Base-by-base conservation (phyloP, 30 jellyfish, hydroid and myxozoan genomes). In the Aurelia aurita complex sp. Pacific region DNA sequence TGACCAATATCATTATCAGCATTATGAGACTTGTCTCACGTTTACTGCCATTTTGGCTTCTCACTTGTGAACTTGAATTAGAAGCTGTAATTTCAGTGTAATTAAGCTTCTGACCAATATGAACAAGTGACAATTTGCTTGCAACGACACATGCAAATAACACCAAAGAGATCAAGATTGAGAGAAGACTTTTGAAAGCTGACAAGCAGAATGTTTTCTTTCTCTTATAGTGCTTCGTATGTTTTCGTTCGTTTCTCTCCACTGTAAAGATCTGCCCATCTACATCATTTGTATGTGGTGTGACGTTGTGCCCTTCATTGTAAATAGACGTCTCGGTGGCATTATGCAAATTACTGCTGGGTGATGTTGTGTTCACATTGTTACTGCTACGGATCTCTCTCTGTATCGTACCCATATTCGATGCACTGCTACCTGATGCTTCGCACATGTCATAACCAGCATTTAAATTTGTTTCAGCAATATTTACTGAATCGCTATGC, bases 51-150 rank as follows among this genome's bases (percentile, higher is more conserved):
- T 69, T 68, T 16, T 68, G 52, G 29, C 32, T 32, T 51, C 13
- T 6, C 62, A 13, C 72, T 57, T 18, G 62, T 4, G 77, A 12
- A 29, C 53, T 12, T 16, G 73, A 23, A 17, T 35, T 86, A 33
- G 52, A 51, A 32, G 73, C 63, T 11, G 60, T 66, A n/a, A 38
- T 17, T 6, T 38, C 73, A 10, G 84, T 65, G 88, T 67, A 76
- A 18, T 51, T 63, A 32, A 69, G 79, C 73, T 54, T 65, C 55
- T 79, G 89, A 17, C 97, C 97, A 19, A 92, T 88, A 80, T 82
- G 81, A 33, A 92, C 90, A 43, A 92, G 88, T 1, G 98, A 74
- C 35, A 92, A 55, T 55, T 92, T 92, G 85, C 98, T 89, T 33
- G 87, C 90, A 4, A 88, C 93, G 40, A 92, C 98, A 70, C 96